Conservation (phyloP, 2,888 invertebrate genomes). For the Eubasilissa splendida region DNA sequence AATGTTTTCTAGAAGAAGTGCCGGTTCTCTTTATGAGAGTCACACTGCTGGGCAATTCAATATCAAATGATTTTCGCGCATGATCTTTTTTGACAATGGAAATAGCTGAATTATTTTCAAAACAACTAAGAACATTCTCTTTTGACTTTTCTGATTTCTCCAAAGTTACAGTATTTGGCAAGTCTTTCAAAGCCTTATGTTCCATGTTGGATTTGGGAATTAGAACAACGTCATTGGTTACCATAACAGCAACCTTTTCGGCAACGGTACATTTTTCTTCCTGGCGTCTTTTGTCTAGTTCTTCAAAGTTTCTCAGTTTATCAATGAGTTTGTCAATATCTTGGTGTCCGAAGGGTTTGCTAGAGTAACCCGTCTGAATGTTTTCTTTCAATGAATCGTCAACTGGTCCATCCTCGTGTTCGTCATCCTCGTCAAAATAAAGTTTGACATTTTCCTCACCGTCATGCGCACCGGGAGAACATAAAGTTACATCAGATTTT, state of each 20-base stretch:
- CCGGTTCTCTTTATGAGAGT: constrained; percentile 71
- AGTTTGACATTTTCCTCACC: constrained; percentile 70
- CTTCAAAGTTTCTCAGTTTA: constrained; percentile 71
- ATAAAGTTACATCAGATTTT: background rate
- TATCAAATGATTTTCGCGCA: constrained; percentile 68
- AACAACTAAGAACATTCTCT: constrained; percentile 70
- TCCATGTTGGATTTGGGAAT: constrained; percentile 70
- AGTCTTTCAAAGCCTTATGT: constrained; percentile 67
- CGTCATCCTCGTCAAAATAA: constrained; percentile 68
- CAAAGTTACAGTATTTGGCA: constrained; percentile 62
- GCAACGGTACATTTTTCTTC: constrained; percentile 65
- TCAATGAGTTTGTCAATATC: constrained; percentile 71
- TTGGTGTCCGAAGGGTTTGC: constrained; percentile 45
- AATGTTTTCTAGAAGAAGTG: constrained; percentile 69
- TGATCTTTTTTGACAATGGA: constrained; percentile 72
- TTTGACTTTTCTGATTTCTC: constrained; percentile 67
- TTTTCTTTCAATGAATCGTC: constrained; percentile 63
- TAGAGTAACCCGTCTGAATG: constrained; percentile 57
- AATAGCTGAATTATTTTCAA: constrained; percentile 72
- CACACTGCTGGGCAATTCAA: constrained; percentile 70
- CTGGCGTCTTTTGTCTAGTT: constrained; percentile 70
- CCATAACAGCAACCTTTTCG: constrained; percentile 68
- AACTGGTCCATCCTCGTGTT: constrained; percentile 60
- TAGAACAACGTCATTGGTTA: constrained; percentile 70
- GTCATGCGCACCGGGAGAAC: constrained; percentile 62